Evolutionary conservation across 2,888 invertebrate species (phyloP), one percentile per base, ranked within the genome.

Genomic region (Apotomis capreana): DNA sequence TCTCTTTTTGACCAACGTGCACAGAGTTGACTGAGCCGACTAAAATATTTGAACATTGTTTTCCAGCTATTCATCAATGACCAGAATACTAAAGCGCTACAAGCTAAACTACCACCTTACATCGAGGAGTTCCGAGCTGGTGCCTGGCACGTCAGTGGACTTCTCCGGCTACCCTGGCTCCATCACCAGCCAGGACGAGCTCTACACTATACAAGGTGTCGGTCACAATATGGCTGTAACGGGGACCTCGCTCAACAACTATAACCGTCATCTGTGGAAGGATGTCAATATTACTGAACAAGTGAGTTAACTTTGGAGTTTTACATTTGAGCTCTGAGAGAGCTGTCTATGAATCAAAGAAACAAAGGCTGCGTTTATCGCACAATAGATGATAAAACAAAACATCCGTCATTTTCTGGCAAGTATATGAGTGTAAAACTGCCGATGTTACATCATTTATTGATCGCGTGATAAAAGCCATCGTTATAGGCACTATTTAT

Each of bases 91-190:
- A 81, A 98, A 98, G 87, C 95, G 95, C 70, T 98, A 98, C 90
- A 96, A 96, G 80, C 95, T 98, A 67, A 95, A 95, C 74, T 97
- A 95, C 84, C 96, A 96, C 77, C 86, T 92, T 64, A 94, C 95
- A 10, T 90, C 94, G 3, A 89, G 89, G 62, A 83, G 90, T 61
- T 88, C 91, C 13, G 87, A 89, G 13, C 84, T 94, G 3, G 95
- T 96, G 36, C 95, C 96, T 0, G 96, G 96, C 0, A 92, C 93
- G 55, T 94, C 95, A 4, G 94, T 97, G 36, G 94, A 95, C 9
- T 97, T 98, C 90, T 96, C 97, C 0, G 96, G 97, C 0, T 98
- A 97, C 86, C 98, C 98, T 0, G 98, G 97, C 9, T 95, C 96
- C 12, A 84, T 97, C 52, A 95, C 96, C 54, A 97, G 97, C 49